Base-by-base conservation (phyloP, 2,888 invertebrate species). In the Cataglyphis rosenhaueri region DNA sequence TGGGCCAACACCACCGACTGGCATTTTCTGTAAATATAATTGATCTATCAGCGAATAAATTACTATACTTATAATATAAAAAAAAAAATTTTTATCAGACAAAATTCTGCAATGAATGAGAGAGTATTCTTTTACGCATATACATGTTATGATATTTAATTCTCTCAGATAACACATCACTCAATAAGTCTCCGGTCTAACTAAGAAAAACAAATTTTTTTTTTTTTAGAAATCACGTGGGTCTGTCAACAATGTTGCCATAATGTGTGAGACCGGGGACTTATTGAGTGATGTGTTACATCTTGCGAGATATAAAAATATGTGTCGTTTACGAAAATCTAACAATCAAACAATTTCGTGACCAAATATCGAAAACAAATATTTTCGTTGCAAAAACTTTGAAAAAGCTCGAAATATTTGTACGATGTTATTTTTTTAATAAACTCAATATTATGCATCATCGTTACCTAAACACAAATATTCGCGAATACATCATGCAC, bases 11-110 rank as follows among this genome's bases (percentile, higher is more conserved):
- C 90, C 96, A 95, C 78, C 97, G 96, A 15, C 97, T 97, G 35
- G 98, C 98, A 94, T 98, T 98, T 93, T 98, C 98, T 98, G 96
- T 57, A 95, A 95, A 68, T 91, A 88, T 9, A 38, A 86, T 84
- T 75, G 82, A 75, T 41, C 29, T n/a, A 0, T 75, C 9, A 55
- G 59, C 82, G 32, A 85, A 41, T 65, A 81, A 84, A 62, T 70
- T 64, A 5, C 70, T 64, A 2, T 48, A 52, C n/a, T 6, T 1
- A n/a, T 2, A 2, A 52, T 2, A n/a, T 6, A 8, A n/a, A 52
- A 52, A n/a, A n/a, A 52, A n/a, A n/a, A 6, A 9, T n/a, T 52
- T 21, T 52, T n/a, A n/a, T 52, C n/a, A 48, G 44, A 18, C 18
- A 52, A 52, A 29, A 29, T 29, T 2, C 2, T 29, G 29, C 29